Percentiles rank a stretch among this genome's conserved stretches.
Evolutionary conservation across 2,113 vertebrate genomes (phyloP).

Genomic region (Pseudopodoces humilis): DNA sequence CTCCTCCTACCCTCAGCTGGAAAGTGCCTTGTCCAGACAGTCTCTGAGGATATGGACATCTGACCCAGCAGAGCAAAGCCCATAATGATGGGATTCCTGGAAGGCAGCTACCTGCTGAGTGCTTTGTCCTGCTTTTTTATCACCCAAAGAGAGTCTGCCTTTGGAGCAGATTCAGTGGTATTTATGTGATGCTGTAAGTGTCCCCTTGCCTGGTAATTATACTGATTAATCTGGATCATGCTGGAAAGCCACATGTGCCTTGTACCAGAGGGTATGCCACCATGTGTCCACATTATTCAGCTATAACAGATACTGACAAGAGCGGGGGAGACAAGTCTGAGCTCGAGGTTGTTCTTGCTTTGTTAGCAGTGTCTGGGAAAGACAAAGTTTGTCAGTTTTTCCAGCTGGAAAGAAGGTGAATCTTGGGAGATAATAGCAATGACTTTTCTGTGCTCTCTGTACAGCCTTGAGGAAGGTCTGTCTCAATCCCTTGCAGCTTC

Average conservation of each 20-base stretch:
- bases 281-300: not conserved
- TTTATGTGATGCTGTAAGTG: constrained; percentile 23
- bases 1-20: not conserved
- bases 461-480: not conserved
- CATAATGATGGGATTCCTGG: not conserved
- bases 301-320: constrained; percentile 36
- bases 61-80: not conserved
- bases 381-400: not conserved
- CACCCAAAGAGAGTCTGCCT: not conserved
- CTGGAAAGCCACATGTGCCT: constrained; percentile 28
- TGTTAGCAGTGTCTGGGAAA: not conserved
- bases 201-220: constrained; percentile 50
- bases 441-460: not conserved
- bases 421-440: not conserved
- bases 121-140: constrained; percentile 28
- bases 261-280: constrained; percentile 33
- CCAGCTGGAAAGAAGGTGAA: not conserved
- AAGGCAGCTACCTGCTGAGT: not conserved
- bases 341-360: constrained; percentile 24
- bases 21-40: not conserved
- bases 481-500: not conserved
- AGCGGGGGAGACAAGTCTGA: not conserved
- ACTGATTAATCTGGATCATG: constrained; percentile 52
- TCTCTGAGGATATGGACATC: not conserved
- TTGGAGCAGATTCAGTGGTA: not conserved